Evolutionary conservation across 2,888 invertebrate species (phyloP).

Genomic region (Lissonota sp.): DNA sequence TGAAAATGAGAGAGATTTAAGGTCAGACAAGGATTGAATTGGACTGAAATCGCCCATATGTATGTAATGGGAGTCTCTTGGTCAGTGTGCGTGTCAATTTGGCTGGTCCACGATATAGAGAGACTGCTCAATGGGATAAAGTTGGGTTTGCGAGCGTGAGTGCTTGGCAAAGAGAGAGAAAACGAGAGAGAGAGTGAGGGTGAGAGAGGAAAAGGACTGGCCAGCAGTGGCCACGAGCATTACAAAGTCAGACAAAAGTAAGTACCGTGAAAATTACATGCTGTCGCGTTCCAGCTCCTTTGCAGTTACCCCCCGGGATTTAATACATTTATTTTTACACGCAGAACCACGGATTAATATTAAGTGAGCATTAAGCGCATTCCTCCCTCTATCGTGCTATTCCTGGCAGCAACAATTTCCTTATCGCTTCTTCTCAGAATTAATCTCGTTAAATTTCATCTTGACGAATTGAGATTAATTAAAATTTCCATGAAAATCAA

Average conservation of each 20-base stretch:
- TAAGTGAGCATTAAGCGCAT: slow-evolving; percentile 55
- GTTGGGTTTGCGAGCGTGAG: neutral
- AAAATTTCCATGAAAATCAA: no score
- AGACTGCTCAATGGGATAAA: slow-evolving; percentile 24
- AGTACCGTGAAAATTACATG: slow-evolving; percentile 62
- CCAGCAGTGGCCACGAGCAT: slow-evolving; percentile 55
- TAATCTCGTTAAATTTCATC: no score
- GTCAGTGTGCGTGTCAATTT: slow-evolving; percentile 49
- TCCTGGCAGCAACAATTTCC: no score
- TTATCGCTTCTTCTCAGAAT: no score
- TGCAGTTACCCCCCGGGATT: slow-evolving; percentile 36
- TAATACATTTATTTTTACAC: slow-evolving; percentile 1
- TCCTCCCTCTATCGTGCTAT: slow-evolving; percentile 29
- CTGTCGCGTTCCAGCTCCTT: slow-evolving; percentile 42
- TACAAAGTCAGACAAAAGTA: slow-evolving; percentile 62
- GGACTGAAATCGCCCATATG: no score
- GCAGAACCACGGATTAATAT: slow-evolving; percentile 40
- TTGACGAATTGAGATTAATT: no score
- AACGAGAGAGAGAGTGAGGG: slow-evolving; percentile 7
- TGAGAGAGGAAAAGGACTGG: slow-evolving; percentile 28
- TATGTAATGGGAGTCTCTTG: neutral
- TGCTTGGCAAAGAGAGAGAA: neutral
- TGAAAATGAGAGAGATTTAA: no score
- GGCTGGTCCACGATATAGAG: slow-evolving; percentile 4
- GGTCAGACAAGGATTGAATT: no score